Base-by-base conservation (phyloP, 2,113 vertebrate species). In the Cyphomyrus plagiostoma region DNA sequence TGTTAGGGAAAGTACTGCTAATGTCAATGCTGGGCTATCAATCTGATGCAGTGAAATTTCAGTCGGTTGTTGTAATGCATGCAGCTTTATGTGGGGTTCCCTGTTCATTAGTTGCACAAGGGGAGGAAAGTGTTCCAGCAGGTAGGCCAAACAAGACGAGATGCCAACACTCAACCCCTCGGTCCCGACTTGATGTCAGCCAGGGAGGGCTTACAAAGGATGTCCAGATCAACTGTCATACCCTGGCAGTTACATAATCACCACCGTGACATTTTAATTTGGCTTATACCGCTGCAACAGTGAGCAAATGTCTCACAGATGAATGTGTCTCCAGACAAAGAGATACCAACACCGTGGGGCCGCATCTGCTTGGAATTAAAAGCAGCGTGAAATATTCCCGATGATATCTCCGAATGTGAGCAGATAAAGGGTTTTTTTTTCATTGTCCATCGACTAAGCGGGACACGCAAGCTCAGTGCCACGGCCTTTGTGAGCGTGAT, bases 1-100 rank as follows among this genome's bases (percentile, higher is more conserved):
- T 80, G 62, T 77, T 80, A 1, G 66, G 80, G 89, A 83, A 70
- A 53, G 82, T 30, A 89, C 50, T 80, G 50, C 84, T 89, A 35
- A 88, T 90, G 26, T 90, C 85, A 45, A 52, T 19, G n/a, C 80
- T 52, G 21, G 86, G 49, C 80, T 86, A 86, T 92, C 90, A 88
- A 83, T 91, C 88, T 91, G 50, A 52, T 56, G 62, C 58, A 90
- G 90, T 89, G 52, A 82, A 66, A 90, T 90, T 90, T 48, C 84
- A 53, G 77, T 85, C 42, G 87, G 66, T 39, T 49, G 11, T 56
- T 17, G 15, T 56, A 17, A 74, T 88, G 42, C 85, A 19, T 50
- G 70, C 84, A 88, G 88, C 49, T 58, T n/a, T 89, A 89, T 89
- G 23, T 39, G 53, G 39, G 56, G 88, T n/a, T 30, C 49, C 8